Percentiles rank a stretch among this genome's conserved stretches.
These are phyloP conservation scores for Drosophila sp. DNA, from an alignment of 1,140 invertebrate genomes.

Conservation along the genomic window DNA sequence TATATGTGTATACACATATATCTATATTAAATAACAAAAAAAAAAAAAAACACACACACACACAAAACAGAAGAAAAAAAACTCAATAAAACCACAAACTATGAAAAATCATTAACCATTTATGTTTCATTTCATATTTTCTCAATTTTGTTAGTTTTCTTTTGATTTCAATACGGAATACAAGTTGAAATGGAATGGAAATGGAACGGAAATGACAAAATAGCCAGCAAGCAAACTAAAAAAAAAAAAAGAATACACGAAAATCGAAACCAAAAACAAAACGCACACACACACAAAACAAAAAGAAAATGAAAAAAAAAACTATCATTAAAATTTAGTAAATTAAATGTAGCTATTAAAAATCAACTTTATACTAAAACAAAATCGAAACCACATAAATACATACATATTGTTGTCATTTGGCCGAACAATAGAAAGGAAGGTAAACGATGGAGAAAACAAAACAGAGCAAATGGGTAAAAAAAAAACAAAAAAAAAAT, in stretches of 20 bases:
- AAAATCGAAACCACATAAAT: slow-evolving; percentile 33
- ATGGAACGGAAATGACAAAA: slow-evolving; percentile 39
- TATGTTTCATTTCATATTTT: slow-evolving; percentile 62
- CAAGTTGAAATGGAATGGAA: slow-evolving; percentile 18
- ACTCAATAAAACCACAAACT: slow-evolving; percentile 61
- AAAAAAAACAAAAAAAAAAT: slow-evolving; percentile 39
- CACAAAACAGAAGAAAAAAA: slow-evolving; percentile 51
- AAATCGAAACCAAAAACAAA: neutral
- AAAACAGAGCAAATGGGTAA: slow-evolving; percentile 21
- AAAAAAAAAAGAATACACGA: neutral
- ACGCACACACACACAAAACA: neutral
- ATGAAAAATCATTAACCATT: slow-evolving; percentile 53
- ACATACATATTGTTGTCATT: slow-evolving; percentile 55
- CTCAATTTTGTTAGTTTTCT: slow-evolving; percentile 1
- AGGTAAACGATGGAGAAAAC: neutral
- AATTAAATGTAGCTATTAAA: slow-evolving; percentile 73
- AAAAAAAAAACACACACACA: slow-evolving; percentile 23
- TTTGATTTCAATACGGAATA: slow-evolving; percentile 17
- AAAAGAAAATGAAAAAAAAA: slow-evolving; percentile 1
- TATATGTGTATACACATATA: slow-evolving; percentile 51
- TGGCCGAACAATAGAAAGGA: slow-evolving; percentile 39
- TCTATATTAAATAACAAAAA: slow-evolving; percentile 40
- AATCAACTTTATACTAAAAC: slow-evolving; percentile 58
- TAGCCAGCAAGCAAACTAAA: slow-evolving; percentile 52
- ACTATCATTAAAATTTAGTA: slow-evolving; percentile 70